phyloP scores from a whole-genome alignment of 2,797 vertebrate species.

The Typhlichthys eigenmanni region DNA sequence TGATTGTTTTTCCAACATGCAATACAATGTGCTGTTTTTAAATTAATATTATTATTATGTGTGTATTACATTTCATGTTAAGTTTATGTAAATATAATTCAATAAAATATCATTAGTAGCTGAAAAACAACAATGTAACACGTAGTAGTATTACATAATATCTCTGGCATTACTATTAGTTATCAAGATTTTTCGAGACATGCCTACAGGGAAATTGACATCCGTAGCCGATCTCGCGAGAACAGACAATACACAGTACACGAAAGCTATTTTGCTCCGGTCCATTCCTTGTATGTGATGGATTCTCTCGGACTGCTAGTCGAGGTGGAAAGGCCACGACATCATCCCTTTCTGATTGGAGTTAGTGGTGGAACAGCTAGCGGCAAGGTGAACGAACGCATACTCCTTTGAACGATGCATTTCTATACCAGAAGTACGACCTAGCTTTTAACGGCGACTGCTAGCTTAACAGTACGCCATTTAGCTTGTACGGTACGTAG shows the following conservation, averaged over 20 bases:
- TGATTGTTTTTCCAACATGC: background rate
- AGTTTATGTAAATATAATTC: too few relatives aligned
- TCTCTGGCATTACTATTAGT: too few relatives aligned
- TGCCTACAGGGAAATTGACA: background rate
- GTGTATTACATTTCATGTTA: too few relatives aligned
- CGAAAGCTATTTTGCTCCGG: background rate
- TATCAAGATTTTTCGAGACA: too few relatives aligned
- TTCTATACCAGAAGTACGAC: background rate
- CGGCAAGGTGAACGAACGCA: slow-evolving; percentile 82
- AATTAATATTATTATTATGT: too few relatives aligned
- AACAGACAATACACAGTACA: slow-evolving; percentile 6
- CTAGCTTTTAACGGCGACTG: slow-evolving; percentile 10
- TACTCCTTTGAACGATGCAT: background rate
- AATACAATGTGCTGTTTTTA: too few relatives aligned
- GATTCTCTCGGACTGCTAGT: slow-evolving; percentile 41
- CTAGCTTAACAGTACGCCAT: slow-evolving; percentile 27
- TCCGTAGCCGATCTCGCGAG: slow-evolving; percentile 50
- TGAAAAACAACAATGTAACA: too few relatives aligned
- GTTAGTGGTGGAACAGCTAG: slow-evolving; percentile 94
- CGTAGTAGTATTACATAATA: too few relatives aligned
- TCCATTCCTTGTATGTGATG: slow-evolving; percentile 49
- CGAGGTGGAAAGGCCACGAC: slow-evolving; percentile 79
- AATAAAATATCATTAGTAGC: too few relatives aligned
- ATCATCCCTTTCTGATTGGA: slow-evolving; percentile 88
- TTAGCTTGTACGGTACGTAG: background rate